These are phyloP conservation scores for Hofmannophila pseudospretella DNA, from an alignment of 2,888 invertebrate species.

Conservation along the genomic window DNA sequence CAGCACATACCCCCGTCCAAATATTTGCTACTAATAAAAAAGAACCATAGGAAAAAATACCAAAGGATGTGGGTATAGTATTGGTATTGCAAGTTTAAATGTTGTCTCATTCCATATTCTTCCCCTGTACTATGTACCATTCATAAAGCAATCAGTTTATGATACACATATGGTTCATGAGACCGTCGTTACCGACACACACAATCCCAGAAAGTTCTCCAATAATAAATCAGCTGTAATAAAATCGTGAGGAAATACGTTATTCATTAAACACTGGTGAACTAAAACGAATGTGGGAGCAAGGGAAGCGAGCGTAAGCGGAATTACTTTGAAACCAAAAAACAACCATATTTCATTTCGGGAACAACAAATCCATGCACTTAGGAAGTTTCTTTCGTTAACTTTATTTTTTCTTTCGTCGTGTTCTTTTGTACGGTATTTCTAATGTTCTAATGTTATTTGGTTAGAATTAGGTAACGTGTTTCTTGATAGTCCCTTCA, in stretches of 20 bases:
- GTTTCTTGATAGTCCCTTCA: too few relatives aligned
- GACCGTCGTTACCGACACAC: too few relatives aligned
- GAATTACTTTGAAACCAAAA: slow-evolving; percentile 8
- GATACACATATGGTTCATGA: too few relatives aligned
- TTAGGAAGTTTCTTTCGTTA: slow-evolving; percentile 5
- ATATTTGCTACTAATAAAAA: too few relatives aligned
- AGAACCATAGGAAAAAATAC: too few relatives aligned
- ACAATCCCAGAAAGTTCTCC: not conserved
- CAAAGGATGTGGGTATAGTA: too few relatives aligned
- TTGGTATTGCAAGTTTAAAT: too few relatives aligned
- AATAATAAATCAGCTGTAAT: not conserved
- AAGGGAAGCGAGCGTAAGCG: slow-evolving; percentile 2
- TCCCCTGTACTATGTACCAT: too few relatives aligned
- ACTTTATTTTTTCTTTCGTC: not conserved
- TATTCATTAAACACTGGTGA: slow-evolving; percentile 5
- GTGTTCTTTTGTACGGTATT: not conserved
- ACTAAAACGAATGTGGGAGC: slow-evolving; percentile 4
- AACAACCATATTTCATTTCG: slow-evolving; percentile 10
- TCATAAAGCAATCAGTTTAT: too few relatives aligned
- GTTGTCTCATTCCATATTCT: too few relatives aligned
- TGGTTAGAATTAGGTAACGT: not conserved
- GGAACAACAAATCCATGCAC: slow-evolving; percentile 9
- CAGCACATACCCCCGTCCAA: too few relatives aligned
- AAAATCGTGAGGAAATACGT: slow-evolving; percentile 1
- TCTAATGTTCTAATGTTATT: not conserved